Evolutionary conservation across 1,140 invertebrate species (phyloP).

Genomic region (Dendrolimus punctatus): DNA sequence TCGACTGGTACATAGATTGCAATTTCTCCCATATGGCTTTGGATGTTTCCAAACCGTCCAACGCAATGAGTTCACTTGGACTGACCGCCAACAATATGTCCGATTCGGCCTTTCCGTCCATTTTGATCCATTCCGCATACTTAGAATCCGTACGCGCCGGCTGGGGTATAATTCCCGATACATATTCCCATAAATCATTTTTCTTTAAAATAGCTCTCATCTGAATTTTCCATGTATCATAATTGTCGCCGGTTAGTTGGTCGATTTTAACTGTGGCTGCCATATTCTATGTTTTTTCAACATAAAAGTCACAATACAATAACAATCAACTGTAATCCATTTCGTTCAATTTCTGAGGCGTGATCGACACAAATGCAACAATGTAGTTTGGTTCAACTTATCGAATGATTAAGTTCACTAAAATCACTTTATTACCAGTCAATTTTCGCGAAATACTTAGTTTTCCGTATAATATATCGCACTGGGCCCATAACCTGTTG

Average conservation of each 20-base stretch:
- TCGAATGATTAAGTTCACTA: neutral
- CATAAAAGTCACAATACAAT: neutral
- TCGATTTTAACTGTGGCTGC: constrained; percentile 21
- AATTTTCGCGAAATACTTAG: neutral
- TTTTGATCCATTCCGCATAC: constrained; percentile 21
- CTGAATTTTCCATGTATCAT: constrained; percentile 27
- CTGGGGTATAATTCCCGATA: constrained; percentile 13
- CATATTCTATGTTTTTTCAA: constrained; percentile 11
- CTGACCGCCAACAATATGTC: constrained; percentile 26
- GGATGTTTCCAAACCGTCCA: constrained; percentile 23
- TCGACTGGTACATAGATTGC: constrained; percentile 23
- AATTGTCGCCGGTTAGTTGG: constrained; percentile 14
- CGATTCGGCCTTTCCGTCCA: constrained; percentile 24
- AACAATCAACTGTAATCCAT: neutral
- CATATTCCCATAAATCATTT: constrained; percentile 25
- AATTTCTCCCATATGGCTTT: constrained; percentile 26
- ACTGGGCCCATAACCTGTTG: constrained; percentile 5
- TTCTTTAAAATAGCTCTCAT: constrained; percentile 28
- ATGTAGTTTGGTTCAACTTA: neutral
- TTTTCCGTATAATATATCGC: neutral
- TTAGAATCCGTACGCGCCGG: constrained; percentile 14
- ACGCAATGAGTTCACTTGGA: constrained; percentile 19
- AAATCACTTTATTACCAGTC: neutral
- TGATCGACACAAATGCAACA: neutral
- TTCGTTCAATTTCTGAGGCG: neutral